Evolutionary conservation across 2,797 vertebrate species (phyloP).

Genomic region (Acanthurus leucopareius): DNA sequence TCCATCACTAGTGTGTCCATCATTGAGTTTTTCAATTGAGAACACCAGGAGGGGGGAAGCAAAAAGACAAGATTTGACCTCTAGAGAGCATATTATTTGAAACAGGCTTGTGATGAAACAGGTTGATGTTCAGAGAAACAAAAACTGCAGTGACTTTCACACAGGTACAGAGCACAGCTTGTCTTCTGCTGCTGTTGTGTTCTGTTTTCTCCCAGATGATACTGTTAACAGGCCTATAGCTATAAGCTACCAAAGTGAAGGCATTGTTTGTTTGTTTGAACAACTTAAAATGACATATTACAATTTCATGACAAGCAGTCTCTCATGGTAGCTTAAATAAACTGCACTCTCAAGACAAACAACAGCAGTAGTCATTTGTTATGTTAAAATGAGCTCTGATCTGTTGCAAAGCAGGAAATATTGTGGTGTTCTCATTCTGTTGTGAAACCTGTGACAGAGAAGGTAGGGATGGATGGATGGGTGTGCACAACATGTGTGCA

Average conservation of each 20-base stretch:
- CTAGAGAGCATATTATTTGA: constrained; percentile 38
- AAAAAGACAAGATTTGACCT: constrained; percentile 65
- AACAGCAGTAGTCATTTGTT: not conserved
- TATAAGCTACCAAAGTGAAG: not conserved
- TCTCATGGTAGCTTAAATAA: not conserved
- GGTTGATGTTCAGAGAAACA: no score
- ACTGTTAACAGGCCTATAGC: not conserved
- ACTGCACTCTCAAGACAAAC: not conserved
- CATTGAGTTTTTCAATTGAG: constrained; percentile 57
- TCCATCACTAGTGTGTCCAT: constrained; percentile 56
- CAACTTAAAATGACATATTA: not conserved
- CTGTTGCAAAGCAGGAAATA: not conserved
- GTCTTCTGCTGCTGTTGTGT: constrained; percentile 5
- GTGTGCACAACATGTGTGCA: not conserved
- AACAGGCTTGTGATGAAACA: no score
- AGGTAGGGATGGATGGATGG: not conserved
- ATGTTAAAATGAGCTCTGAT: not conserved
- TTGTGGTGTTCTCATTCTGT: not conserved
- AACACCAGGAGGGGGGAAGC: constrained; percentile 29
- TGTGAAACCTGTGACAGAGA: not conserved
- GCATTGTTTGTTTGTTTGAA: not conserved
- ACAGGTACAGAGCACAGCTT: constrained; percentile 33
- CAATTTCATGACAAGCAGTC: not conserved
- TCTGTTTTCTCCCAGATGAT: constrained; percentile 3
- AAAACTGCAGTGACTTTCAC: constrained; percentile 45